phyloP scores from a whole-genome alignment of 2,113 vertebrate species.

The Odocoileus hemionus region DNA sequence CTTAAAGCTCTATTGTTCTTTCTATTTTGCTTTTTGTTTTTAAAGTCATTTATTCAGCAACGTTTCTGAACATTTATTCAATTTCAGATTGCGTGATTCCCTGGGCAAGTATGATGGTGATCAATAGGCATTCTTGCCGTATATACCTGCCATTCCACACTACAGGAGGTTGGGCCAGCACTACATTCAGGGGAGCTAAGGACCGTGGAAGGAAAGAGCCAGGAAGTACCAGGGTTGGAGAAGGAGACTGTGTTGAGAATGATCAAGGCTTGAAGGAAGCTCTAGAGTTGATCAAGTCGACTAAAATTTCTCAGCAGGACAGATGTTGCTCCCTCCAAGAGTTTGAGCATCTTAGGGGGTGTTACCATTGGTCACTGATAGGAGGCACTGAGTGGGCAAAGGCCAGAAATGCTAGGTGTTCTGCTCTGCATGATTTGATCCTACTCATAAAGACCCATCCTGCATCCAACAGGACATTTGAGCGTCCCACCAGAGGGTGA shows the following conservation, averaged over 20 bases:
- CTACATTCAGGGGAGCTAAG: background rate
- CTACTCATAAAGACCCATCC: background rate
- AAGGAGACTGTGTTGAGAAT: background rate
- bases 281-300: background rate
- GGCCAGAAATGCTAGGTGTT: background rate
- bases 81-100: background rate
- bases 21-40: background rate
- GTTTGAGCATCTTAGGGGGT: background rate
- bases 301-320: background rate
- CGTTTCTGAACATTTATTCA: background rate
- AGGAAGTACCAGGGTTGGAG: background rate
- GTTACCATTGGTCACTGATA: background rate
- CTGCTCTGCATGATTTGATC: background rate
- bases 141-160: too few relatives aligned
- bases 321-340: background rate
- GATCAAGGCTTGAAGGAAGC: background rate
- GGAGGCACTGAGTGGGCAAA: background rate
- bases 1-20: background rate
- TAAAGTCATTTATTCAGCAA: background rate
- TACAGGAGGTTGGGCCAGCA: background rate
- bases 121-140: background rate
- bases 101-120: background rate
- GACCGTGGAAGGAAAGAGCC: background rate
- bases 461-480: background rate
- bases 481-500: background rate